Conservation (phyloP, 2,113 vertebrate genomes). For the Motacilla tschutschensis region DNA sequence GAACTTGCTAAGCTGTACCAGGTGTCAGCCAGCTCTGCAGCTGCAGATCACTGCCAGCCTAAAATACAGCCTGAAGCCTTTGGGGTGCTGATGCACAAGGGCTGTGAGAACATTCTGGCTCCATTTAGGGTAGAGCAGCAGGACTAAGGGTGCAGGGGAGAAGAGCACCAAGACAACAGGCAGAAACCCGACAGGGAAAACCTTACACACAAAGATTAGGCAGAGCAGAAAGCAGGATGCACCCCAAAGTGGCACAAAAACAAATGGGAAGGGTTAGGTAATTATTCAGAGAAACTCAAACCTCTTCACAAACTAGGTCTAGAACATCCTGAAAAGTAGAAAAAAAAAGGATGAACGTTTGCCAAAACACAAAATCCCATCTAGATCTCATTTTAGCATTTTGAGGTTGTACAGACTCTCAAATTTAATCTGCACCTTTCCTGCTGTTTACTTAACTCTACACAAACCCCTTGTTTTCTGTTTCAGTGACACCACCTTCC, state of each 20-base stretch:
- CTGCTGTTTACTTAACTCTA: background rate
- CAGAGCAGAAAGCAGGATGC: background rate
- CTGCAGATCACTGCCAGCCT: background rate
- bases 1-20: too few species aligned
- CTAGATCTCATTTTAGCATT: background rate
- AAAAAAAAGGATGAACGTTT: background rate
- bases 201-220: background rate
- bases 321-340: background rate
- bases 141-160: background rate
- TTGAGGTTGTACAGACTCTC: background rate
- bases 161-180: background rate
- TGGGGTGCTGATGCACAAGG: background rate
- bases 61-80: background rate
- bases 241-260: background rate
- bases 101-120: background rate
- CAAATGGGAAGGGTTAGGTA: background rate
- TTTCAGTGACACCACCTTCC: background rate
- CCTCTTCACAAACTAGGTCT: background rate
- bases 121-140: background rate
- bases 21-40: background rate
- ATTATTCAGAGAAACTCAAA: conserved; percentile 1
- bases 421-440: background rate
- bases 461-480: background rate
- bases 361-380: background rate
- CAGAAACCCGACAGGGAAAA: background rate